Base-by-base conservation (phyloP, 1,140 invertebrate species). In the Thereuonema tuberculata region DNA sequence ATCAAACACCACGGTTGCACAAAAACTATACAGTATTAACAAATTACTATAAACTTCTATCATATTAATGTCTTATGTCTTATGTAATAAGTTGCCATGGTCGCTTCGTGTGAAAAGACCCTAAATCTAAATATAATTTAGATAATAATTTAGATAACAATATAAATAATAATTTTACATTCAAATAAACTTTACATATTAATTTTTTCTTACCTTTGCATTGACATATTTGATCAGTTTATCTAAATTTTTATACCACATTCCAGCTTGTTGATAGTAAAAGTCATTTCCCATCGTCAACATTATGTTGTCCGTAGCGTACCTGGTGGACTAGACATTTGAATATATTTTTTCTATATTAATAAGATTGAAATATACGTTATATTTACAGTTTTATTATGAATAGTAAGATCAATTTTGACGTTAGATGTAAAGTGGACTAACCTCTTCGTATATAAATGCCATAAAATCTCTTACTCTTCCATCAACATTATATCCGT, bases 261-360 rank as follows among this genome's bases (percentile, higher is more conserved):
- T 80, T 63, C 84, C 75, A 1, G 93, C 91, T 70, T 86, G 80
- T 69, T 89, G 84, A 72, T 92, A 97, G 58, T 85, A 81, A 69
- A 98, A 97, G 75, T 98, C 93, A 63, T 84, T 84, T 0, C 93
- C 93, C 92, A 96, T 96, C 1, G 91, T 92, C 50, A 95, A 75
- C 60, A 94, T 77, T 3, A 94, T 76, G 70, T 95, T 85, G 66
- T 85, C 83, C 24, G 80, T 77, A 15, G 62, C 62, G 61, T 75
- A 72, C 53, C 65, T 65, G 1, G 66, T 46, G 2, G 72, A n/a
- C 53, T 12, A 12, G 37, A 43, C 37, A 12, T n/a, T 43, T 43
- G 37, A 43, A 43, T 9, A n/a, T 12, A 9, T 43, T 55, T 12
- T 52, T 52, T 9, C 14, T 9, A 9, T 21, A 12, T 9, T 3